phyloP scores from a whole-genome alignment of 1,140 invertebrate genomes.

The Tigriopus japonicus region DNA sequence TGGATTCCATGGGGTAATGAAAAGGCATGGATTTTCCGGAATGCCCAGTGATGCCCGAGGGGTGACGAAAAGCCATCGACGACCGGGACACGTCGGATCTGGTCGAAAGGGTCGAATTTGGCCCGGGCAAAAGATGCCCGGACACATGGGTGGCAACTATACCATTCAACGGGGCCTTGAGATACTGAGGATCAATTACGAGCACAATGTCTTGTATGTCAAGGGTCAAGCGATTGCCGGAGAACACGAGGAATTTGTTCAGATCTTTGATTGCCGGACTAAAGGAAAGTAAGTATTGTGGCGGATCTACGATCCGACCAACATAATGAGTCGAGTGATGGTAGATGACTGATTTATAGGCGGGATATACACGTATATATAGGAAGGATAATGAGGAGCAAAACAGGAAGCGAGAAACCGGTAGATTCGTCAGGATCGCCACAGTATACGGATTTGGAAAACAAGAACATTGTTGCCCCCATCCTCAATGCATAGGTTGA shows the following conservation, averaged over 20 bases:
- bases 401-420: no score
- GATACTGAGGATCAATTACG: constrained; percentile 78
- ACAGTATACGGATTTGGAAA: no score
- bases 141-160: constrained; percentile 69
- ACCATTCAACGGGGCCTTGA: constrained; percentile 15
- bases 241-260: constrained; percentile 51
- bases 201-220: constrained; percentile 80
- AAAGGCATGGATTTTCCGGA: constrained; percentile 73
- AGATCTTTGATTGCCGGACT: constrained; percentile 45
- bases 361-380: no score
- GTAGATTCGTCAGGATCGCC: no score
- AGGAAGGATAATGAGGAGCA: no score
- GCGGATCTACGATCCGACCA: no score
- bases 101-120: constrained; percentile 68
- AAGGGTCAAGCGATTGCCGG: constrained; percentile 60
- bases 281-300: background rate
- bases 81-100: constrained; percentile 70
- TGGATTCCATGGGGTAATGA: constrained; percentile 98
- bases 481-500: no score
- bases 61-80: constrained; percentile 80
- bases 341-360: no score
- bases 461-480: no score
- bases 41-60: constrained; percentile 68
- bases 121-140: constrained; percentile 90
- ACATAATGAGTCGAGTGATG: no score